phyloP scores from a whole-genome alignment of 2,888 invertebrate species.

The Philereme vetulata region DNA sequence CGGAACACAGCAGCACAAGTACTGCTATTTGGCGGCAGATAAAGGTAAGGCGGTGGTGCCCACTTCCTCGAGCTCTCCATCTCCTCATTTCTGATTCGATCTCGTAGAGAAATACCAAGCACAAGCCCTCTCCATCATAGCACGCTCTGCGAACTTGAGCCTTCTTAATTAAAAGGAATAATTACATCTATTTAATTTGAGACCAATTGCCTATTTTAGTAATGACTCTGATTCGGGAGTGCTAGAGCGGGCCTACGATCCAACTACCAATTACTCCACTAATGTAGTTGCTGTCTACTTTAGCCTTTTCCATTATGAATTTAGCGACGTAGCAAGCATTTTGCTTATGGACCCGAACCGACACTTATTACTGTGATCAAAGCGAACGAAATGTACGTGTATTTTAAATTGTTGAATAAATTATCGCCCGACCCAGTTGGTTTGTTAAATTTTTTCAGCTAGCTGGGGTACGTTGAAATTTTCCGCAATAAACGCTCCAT shows the following conservation, averaged over 20 bases:
- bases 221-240: slow-evolving; percentile 32
- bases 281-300: slow-evolving; percentile 39
- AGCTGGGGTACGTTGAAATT: not conserved
- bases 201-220: slow-evolving; percentile 20
- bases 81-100: too few relatives aligned
- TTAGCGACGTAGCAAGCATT: slow-evolving; percentile 29
- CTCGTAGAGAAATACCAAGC: too few relatives aligned
- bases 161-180: not conserved
- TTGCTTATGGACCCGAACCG: slow-evolving; percentile 19
- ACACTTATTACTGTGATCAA: slow-evolving; percentile 33
- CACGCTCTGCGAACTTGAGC: too few relatives aligned
- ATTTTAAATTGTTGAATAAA: slow-evolving; percentile 35
- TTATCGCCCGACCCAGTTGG: slow-evolving; percentile 23
- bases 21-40: too few relatives aligned
- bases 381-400: slow-evolving; percentile 27
- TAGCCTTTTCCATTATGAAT: slow-evolving; percentile 31
- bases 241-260: slow-evolving; percentile 30
- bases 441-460: slow-evolving; percentile 12
- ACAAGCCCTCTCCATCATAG: too few relatives aligned
- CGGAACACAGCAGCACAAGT: too few relatives aligned
- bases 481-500: not conserved
- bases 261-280: slow-evolving; percentile 36
- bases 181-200: not conserved
- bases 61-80: too few relatives aligned
- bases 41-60: too few relatives aligned